These are phyloP conservation scores for Ridgeia piscesae DNA, from an alignment of 1,140 invertebrate genomes.

Conservation along the genomic window DNA sequence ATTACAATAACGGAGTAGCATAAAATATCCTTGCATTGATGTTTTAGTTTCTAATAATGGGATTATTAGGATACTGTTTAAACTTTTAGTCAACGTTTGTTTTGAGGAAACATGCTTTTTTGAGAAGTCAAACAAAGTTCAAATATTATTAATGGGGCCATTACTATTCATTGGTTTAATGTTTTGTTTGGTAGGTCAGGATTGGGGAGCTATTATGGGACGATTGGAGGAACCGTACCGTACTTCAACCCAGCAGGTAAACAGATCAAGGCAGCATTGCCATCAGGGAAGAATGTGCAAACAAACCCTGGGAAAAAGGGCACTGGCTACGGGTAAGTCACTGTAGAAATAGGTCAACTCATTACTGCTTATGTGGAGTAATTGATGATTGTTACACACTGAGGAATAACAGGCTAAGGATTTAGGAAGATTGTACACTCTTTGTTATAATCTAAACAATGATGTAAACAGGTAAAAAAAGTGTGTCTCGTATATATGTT, in stretches of 20 bases:
- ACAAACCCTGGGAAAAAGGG: slow-evolving; percentile 58
- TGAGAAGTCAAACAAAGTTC: background rate
- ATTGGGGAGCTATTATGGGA: slow-evolving; percentile 55
- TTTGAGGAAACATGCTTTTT: background rate
- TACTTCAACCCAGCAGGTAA: slow-evolving; percentile 46
- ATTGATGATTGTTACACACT: background rate
- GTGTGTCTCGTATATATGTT: too few species aligned
- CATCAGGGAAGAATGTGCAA: slow-evolving; percentile 51
- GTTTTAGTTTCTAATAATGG: background rate
- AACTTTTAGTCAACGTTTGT: background rate
- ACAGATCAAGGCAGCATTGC: slow-evolving; percentile 36
- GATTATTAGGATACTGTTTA: background rate
- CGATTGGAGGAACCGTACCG: slow-evolving; percentile 47
- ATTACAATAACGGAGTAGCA: too few species aligned
- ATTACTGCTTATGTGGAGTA: background rate
- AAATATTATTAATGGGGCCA: background rate
- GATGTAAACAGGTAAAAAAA: too few species aligned
- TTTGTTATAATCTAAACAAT: too few species aligned
- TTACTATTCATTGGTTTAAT: background rate
- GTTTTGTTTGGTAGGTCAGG: slow-evolving; percentile 46
- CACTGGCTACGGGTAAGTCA: slow-evolving; percentile 57
- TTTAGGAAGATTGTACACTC: background rate
- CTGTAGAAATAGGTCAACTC: background rate
- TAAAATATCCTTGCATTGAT: background rate
- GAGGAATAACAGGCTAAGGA: background rate